Conservation (phyloP, 2,797 vertebrate species). For the Lerista edwardsae region DNA sequence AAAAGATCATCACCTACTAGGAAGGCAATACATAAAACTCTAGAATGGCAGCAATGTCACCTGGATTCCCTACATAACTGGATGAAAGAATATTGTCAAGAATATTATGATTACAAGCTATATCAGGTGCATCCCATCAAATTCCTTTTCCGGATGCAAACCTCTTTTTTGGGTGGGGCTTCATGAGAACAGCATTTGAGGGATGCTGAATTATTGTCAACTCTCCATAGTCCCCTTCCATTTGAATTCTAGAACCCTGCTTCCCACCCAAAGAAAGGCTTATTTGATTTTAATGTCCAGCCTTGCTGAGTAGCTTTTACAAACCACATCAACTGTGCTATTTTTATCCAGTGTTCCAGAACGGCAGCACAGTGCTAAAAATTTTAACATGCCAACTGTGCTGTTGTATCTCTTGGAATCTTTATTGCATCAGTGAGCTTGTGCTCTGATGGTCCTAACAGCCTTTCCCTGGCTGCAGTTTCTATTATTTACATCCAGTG, state of each 20-base stretch:
- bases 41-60: background rate
- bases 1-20: background rate
- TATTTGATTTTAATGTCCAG: slow-evolving; percentile 28
- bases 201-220: background rate
- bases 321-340: slow-evolving; percentile 27
- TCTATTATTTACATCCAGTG: slow-evolving; percentile 33
- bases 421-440: slow-evolving; percentile 34
- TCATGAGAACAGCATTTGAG: background rate
- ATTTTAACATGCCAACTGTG: slow-evolving; percentile 44
- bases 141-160: background rate
- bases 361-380: slow-evolving; percentile 34
- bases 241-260: background rate
- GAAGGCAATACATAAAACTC: background rate
- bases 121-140: too few relatives aligned
- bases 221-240: too few relatives aligned
- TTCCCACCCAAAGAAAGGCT: background rate
- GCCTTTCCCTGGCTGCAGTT: slow-evolving; percentile 19
- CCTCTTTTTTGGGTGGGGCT: background rate
- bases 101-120: background rate
- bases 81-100: too few relatives aligned
- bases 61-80: background rate
- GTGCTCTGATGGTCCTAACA: slow-evolving; percentile 14
- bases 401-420: slow-evolving; percentile 23
- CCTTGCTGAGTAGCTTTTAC: slow-evolving; percentile 28
- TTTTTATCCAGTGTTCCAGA: slow-evolving; percentile 42